These are phyloP conservation scores for Tenthredo livida DNA, from an alignment of 2,888 invertebrate genomes.

Conservation along the genomic window DNA sequence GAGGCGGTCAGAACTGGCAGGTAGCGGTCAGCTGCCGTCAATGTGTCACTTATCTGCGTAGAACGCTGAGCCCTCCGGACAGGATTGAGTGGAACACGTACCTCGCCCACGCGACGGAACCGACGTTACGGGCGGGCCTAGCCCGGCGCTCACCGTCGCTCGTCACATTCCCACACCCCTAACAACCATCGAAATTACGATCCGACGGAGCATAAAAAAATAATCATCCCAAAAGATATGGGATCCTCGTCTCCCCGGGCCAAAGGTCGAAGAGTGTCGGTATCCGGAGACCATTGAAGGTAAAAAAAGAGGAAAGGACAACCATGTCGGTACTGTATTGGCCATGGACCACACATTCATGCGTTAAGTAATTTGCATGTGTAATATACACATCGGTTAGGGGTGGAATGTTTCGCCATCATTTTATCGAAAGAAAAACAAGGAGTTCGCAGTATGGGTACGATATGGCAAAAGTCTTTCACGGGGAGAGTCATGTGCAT, in stretches of 20 bases:
- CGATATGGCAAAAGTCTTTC: not conserved
- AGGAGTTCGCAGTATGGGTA: not conserved
- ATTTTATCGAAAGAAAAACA: not conserved
- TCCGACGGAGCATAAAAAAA: constrained; percentile 33
- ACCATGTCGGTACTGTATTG: not conserved
- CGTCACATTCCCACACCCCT: constrained; percentile 32
- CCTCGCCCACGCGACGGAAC: constrained; percentile 40
- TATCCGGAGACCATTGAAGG: not conserved
- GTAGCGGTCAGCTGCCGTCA: constrained; percentile 77
- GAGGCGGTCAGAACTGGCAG: constrained; percentile 76
- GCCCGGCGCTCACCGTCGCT: constrained; percentile 17
- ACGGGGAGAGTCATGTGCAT: not conserved
- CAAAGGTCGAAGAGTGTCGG: not conserved
- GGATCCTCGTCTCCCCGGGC: not conserved
- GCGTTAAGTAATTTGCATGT: not conserved
- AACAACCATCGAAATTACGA: constrained; percentile 36
- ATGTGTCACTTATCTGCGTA: constrained; percentile 77
- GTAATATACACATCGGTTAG: not conserved
- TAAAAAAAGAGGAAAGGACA: not conserved
- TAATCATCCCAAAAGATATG: constrained; percentile 5
- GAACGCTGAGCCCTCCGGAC: constrained; percentile 72
- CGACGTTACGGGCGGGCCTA: constrained; percentile 26
- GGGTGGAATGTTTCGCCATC: not conserved
- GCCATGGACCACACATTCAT: not conserved
- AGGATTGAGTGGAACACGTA: constrained; percentile 58